Evolutionary conservation across 1,140 invertebrate species (phyloP), one percentile per base, ranked within the genome.

Genomic region (Gerris buenoi): DNA sequence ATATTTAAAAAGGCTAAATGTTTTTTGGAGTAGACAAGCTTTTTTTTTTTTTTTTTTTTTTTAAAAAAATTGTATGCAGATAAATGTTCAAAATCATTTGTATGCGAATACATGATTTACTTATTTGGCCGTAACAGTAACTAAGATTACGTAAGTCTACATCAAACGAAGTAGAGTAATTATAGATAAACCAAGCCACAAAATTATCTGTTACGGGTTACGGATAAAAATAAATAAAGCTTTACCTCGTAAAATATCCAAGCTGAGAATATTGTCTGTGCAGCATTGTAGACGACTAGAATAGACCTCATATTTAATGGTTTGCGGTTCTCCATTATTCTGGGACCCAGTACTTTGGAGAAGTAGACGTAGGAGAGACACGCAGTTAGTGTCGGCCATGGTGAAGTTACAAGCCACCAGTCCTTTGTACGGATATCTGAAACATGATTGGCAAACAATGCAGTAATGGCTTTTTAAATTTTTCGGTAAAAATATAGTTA

Each of bases 161-260:
- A n/a, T n/a, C n/a, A n/a, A n/a, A n/a, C n/a, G n/a, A n/a, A n/a
- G n/a, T n/a, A n/a, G n/a, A n/a, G n/a, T n/a, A n/a, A n/a, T n/a
- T n/a, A n/a, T n/a, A n/a, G n/a, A n/a, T n/a, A n/a, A n/a, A n/a
- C n/a, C n/a, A n/a, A n/a, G n/a, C n/a, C n/a, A n/a, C n/a, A n/a
- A n/a, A n/a, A n/a, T n/a, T n/a, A n/a, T n/a, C n/a, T n/a, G n/a
- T n/a, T n/a, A n/a, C n/a, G n/a, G n/a, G n/a, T n/a, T n/a, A n/a
- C n/a, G n/a, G n/a, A n/a, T n/a, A n/a, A n/a, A n/a, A n/a, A n/a
- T n/a, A n/a, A n/a, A n/a, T n/a, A n/a, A n/a, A n/a, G n/a, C n/a
- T 18, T 82, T 76, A 94, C 91, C 85, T 93, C 90, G 76, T 92
- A 93, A 78, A 92, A 93, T 79, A 97, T 90, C 88, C 91, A 95